Evolutionary conservation across 30 jellyfish, hydroid and myxozoan genomes (phyloP).

Genomic region (Hydractinia echinata): DNA sequence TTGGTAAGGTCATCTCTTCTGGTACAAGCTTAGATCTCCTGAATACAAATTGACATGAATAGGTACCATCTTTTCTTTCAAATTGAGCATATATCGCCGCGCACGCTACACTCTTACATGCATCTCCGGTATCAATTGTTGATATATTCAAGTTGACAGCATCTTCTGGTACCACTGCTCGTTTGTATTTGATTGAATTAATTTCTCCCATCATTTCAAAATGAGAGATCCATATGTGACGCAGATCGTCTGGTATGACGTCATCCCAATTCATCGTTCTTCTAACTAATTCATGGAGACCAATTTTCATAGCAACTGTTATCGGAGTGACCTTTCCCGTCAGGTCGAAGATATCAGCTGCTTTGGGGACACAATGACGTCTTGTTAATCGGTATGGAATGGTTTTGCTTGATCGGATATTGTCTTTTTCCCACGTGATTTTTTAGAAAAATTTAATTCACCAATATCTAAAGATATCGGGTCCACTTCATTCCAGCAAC

Average conservation of each 20-base stretch:
- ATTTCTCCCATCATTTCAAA: neutral
- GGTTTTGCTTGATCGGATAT: neutral
- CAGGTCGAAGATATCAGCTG: neutral
- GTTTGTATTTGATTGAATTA: neutral
- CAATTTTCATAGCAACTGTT: neutral
- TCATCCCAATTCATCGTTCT: neutral
- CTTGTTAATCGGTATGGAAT: neutral
- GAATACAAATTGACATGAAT: too few species aligned
- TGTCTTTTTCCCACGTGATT: neutral
- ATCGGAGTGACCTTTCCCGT: neutral
- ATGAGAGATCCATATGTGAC: neutral
- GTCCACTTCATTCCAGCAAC: too few species aligned
- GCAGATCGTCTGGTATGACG: neutral
- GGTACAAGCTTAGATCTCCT: too few species aligned
- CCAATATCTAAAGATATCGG: too few species aligned
- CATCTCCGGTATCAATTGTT: neutral
- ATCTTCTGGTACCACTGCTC: neutral
- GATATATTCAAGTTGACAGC: neutral
- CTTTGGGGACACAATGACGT: neutral
- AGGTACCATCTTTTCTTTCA: too few species aligned
- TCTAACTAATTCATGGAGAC: too few species aligned
- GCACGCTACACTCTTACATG: neutral
- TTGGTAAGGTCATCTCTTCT: neutral
- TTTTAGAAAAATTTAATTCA: too few species aligned
- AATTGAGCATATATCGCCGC: neutral